Evolutionary conservation across 2,113 vertebrate genomes (phyloP).

Genomic region (Cervus canadensis): DNA sequence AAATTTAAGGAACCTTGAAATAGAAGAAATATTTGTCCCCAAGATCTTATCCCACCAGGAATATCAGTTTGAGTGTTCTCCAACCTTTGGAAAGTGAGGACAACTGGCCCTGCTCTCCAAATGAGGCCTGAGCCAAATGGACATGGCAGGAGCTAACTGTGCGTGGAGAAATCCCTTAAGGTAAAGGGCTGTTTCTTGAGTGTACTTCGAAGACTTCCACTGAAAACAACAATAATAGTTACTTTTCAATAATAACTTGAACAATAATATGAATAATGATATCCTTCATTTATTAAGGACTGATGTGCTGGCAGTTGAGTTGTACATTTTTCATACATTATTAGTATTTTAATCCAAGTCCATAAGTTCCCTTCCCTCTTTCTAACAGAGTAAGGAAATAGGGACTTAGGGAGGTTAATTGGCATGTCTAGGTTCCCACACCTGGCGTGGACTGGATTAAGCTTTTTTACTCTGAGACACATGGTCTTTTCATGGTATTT

Average conservation of each 20-base stretch:
- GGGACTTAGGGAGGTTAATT: background rate
- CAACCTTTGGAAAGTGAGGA: conserved; percentile 49
- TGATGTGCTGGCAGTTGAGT: background rate
- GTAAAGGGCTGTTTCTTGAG: background rate
- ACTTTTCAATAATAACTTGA: background rate
- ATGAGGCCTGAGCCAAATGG: conserved; percentile 36
- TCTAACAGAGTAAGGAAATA: background rate
- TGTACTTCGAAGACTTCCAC: background rate
- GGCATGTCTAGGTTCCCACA: background rate
- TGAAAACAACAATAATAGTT: background rate
- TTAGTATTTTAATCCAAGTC: background rate
- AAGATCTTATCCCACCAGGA: conserved; percentile 70
- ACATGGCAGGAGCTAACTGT: background rate
- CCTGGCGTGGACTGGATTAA: background rate
- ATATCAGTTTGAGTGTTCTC: conserved; percentile 63
- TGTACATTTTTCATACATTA: background rate
- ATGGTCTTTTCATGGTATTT: background rate
- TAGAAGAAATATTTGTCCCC: conserved; percentile 74
- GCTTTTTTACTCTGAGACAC: background rate
- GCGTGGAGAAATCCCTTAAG: background rate
- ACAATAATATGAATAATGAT: background rate
- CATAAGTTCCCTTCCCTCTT: background rate
- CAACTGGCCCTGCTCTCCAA: background rate
- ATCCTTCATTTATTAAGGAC: background rate
- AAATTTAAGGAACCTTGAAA: conserved; percentile 75